phyloP scores from a whole-genome alignment of 2,888 invertebrate species.

The Anthrax anthrax region DNA sequence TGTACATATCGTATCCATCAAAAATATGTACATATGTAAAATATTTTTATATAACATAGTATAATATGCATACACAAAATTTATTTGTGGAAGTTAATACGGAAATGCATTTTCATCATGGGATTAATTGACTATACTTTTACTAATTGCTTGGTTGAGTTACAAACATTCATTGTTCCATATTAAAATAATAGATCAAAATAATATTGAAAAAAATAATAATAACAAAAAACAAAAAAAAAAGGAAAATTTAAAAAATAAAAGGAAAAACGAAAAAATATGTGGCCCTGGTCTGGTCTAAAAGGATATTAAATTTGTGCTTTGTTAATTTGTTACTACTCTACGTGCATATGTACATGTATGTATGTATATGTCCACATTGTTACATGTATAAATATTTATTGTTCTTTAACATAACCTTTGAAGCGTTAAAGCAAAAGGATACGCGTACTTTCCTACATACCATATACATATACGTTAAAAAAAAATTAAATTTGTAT shows the following conservation, averaged over 20 bases:
- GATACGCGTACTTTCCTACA: too few relatives aligned
- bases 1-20: too few relatives aligned
- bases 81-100: too few relatives aligned
- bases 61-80: too few relatives aligned
- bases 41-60: not conserved
- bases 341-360: too few relatives aligned
- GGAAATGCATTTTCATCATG: slow-evolving; percentile 9
- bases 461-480: too few relatives aligned
- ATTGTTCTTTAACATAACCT: slow-evolving; percentile 3
- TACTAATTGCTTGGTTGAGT: too few relatives aligned
- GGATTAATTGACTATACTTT: slow-evolving; percentile 11
- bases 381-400: not conserved
- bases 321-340: slow-evolving; percentile 2
- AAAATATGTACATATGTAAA: not conserved
- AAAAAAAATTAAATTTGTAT: not conserved
- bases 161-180: too few relatives aligned
- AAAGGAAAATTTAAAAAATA: not conserved
- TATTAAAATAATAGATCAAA: not conserved
- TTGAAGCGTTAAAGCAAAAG: slow-evolving; percentile 4
- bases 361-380: too few relatives aligned
- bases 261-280: not conserved
- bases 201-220: too few relatives aligned
- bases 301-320: slow-evolving; percentile 12
- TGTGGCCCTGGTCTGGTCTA: not conserved
- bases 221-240: too few relatives aligned